A percentile compares a stretch with the other conserved stretches of the same genome.
Evolutionary conservation across 1,140 invertebrate genomes (phyloP).

Genomic region (Zaprionus kolodkinae): DNA sequence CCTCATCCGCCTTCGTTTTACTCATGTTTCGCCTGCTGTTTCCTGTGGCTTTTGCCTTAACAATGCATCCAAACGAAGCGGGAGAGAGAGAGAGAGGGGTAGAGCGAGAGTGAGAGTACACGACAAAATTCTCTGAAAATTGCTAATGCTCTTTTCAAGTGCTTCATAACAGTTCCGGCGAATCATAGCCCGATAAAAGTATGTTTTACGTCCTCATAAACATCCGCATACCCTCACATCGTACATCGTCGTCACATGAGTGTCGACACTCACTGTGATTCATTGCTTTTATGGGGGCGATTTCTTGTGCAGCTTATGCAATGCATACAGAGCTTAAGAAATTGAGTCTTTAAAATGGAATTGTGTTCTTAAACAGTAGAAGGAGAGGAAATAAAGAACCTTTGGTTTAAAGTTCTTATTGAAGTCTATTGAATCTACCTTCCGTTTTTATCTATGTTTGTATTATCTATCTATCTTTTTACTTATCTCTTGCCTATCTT

Average conservation of each 20-base stretch:
- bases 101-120: background rate
- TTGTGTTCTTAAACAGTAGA: background rate
- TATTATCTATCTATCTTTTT: too few relatives aligned
- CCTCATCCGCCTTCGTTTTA: background rate
- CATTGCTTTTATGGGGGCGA: background rate
- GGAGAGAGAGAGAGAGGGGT: background rate
- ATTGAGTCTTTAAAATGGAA: background rate
- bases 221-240: slow-evolving; percentile 3
- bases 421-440: too few relatives aligned
- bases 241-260: background rate
- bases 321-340: background rate
- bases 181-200: slow-evolving; percentile 24
- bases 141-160: slow-evolving; percentile 40
- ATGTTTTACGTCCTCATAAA: slow-evolving; percentile 24
- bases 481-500: too few relatives aligned
- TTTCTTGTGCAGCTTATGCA: background rate
- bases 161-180: slow-evolving; percentile 22
- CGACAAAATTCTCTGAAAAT: slow-evolving; percentile 20
- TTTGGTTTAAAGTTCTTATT: too few relatives aligned
- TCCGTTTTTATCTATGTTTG: too few relatives aligned
- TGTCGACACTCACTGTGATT: background rate
- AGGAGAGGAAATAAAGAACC: too few relatives aligned
- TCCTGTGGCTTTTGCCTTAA: slow-evolving; percentile 30
- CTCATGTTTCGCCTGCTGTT: background rate
- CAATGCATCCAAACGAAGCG: slow-evolving; percentile 21